phyloP scores from a whole-genome alignment of 2,888 invertebrate genomes.

The Mechanitis messenoides region DNA sequence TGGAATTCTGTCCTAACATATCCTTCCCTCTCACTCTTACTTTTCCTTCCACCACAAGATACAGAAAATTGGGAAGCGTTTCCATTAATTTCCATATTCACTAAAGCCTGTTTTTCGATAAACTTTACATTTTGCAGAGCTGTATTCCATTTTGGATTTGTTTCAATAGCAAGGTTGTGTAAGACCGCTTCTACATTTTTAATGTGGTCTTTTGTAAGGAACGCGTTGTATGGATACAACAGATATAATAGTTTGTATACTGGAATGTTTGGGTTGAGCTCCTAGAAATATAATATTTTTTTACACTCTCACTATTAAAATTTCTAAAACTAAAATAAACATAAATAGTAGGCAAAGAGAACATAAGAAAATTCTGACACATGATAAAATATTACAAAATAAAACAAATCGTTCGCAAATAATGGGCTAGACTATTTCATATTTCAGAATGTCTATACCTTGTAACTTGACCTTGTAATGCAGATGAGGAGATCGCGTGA shows the following conservation, averaged over 20 bases:
- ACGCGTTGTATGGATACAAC: constrained; percentile 89
- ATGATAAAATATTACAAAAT: neutral
- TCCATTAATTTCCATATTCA: constrained; percentile 61
- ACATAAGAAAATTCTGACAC: too few species aligned
- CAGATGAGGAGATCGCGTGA: constrained; percentile 27
- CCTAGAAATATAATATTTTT: constrained; percentile 69
- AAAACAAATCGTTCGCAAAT: constrained; percentile 8
- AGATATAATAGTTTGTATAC: constrained; percentile 82
- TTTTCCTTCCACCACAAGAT: constrained; percentile 49
- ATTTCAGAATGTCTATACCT: neutral
- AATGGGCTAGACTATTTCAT: neutral
- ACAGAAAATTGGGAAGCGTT: constrained; percentile 59
- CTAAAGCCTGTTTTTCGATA: constrained; percentile 53
- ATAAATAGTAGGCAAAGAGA: too few species aligned
- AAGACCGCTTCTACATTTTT: constrained; percentile 84
- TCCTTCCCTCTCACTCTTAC: constrained; percentile 41
- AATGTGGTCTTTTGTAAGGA: constrained; percentile 86
- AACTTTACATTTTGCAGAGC: constrained; percentile 43
- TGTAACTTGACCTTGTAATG: constrained; percentile 31
- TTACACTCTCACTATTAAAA: too few species aligned
- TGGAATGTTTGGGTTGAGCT: constrained; percentile 80
- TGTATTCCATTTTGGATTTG: constrained; percentile 44
- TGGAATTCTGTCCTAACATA: constrained; percentile 86
- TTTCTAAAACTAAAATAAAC: too few species aligned
- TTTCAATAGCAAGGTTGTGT: constrained; percentile 75